Percentiles rank a stretch among this genome's conserved stretches.
Evolutionary conservation across 2,113 vertebrate species (phyloP).

Genomic region (Pterocles burchelli): DNA sequence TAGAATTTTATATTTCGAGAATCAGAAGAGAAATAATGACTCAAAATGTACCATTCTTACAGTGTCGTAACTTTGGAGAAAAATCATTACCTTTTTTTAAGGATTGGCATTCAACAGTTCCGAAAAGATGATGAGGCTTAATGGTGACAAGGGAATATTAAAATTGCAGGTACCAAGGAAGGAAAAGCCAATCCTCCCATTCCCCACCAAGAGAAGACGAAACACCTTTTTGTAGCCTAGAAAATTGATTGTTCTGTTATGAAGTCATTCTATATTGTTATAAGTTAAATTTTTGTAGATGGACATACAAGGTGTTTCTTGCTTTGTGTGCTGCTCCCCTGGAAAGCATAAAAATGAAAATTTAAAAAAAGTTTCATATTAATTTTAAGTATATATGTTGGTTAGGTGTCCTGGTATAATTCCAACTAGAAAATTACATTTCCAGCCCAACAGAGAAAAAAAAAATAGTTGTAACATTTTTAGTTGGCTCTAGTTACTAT

Average conservation of each 20-base stretch:
- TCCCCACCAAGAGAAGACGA: neutral
- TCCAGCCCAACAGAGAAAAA: neutral
- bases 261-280: neutral
- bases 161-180: neutral
- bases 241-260: neutral
- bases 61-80: neutral
- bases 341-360: neutral
- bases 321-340: neutral
- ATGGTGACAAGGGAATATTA: neutral
- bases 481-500: neutral
- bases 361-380: neutral
- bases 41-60: neutral
- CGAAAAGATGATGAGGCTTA: neutral
- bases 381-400: neutral
- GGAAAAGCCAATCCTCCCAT: neutral
- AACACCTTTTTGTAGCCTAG: neutral
- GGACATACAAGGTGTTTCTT: neutral
- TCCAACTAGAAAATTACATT: conserved; percentile 17
- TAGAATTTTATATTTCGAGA: neutral
- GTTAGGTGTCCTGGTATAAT: neutral
- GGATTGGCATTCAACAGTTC: neutral
- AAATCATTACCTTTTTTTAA: neutral
- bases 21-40: neutral
- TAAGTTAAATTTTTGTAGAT: neutral
- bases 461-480: neutral